These are phyloP conservation scores for Antedon mediterranea DNA, from an alignment of 53 echinoderm and acorn worm species.

Conservation along the genomic window DNA sequence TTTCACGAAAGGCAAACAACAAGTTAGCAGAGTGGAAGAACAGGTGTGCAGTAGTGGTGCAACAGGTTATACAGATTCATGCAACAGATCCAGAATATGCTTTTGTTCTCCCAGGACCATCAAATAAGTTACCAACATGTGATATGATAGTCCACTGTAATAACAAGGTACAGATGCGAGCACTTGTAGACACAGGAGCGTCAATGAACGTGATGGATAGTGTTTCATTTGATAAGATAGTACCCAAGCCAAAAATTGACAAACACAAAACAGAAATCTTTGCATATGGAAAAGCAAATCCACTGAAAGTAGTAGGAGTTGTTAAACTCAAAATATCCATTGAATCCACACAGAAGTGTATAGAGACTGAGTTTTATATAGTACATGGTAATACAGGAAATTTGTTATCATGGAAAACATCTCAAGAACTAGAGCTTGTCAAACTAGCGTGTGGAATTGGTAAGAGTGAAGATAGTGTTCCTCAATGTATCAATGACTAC, in stretches of 20 bases:
- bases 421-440: background rate
- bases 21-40: background rate
- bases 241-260: background rate
- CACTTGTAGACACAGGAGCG: slow-evolving; percentile 2
- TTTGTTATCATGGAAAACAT: slow-evolving; percentile 10
- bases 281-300: slow-evolving; percentile 3
- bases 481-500: background rate
- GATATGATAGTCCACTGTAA: background rate
- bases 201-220: slow-evolving; percentile 4
- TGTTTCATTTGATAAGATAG: background rate
- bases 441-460: background rate
- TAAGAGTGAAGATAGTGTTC: background rate
- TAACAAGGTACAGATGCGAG: background rate
- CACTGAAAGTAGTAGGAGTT: background rate
- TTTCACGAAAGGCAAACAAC: background rate
- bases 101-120: background rate
- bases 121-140: background rate
- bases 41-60: background rate
- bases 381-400: slow-evolving; percentile 5
- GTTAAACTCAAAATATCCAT: background rate
- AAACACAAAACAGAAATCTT: background rate
- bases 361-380: background rate
- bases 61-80: too few relatives aligned
- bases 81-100: background rate
- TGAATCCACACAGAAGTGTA: background rate